phyloP scores from a whole-genome alignment of 2,113 vertebrate species.

The Daphoenositta chrysoptera region DNA sequence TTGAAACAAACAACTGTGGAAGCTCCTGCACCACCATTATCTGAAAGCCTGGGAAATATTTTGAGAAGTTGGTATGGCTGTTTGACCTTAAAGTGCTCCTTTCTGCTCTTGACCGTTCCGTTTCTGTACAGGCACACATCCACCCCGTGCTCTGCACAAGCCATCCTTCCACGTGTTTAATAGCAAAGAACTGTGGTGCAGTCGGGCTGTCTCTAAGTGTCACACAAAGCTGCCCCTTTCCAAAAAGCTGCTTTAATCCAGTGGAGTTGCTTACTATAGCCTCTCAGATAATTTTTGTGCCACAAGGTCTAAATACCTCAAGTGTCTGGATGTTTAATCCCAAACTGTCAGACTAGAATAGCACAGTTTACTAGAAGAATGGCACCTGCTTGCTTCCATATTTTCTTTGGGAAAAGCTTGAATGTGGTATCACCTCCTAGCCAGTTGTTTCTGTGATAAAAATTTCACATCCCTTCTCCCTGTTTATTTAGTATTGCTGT shows the following conservation, averaged over 20 bases:
- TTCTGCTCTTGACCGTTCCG: not conserved
- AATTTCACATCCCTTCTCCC: constrained; percentile 9
- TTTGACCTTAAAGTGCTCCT: not conserved
- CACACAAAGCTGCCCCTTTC: not conserved
- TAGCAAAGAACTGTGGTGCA: not conserved
- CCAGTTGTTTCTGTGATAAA: constrained; percentile 31
- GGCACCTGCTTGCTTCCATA: not conserved
- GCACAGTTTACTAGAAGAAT: not conserved
- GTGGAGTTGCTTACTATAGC: not conserved
- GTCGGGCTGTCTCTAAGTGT: not conserved
- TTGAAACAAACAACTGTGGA: not conserved
- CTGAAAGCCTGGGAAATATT: not conserved
- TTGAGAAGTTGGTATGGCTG: not conserved
- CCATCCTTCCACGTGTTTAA: rapidly evolving
- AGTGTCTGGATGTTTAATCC: not conserved
- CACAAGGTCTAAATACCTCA: not conserved
- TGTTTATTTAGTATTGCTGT: constrained; percentile 19
- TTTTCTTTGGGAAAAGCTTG: not conserved
- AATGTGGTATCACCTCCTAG: not conserved
- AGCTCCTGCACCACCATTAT: not conserved
- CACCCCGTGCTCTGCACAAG: rapidly evolving
- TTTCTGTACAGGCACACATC: not conserved
- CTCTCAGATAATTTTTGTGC: not conserved
- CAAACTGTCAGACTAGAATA: not conserved
- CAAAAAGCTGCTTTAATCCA: not conserved